Conservation (phyloP, 2,888 invertebrate genomes). For the Kuschelorhynchus macadamiae region DNA sequence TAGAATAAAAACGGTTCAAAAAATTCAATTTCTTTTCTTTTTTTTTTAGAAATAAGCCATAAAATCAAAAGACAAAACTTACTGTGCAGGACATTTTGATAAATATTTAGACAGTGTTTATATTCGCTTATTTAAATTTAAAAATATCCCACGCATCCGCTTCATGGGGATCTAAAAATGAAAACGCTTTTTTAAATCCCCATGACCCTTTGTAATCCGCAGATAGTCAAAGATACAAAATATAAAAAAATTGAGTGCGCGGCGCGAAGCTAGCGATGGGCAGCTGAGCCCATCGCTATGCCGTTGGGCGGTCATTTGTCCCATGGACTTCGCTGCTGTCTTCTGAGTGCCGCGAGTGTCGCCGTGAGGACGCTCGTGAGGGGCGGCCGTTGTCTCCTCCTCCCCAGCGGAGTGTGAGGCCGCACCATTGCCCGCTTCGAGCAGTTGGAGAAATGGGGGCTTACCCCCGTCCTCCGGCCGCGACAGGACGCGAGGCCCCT, state of each 20-base stretch:
- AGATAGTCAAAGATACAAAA: neutral
- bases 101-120: too few species aligned
- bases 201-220: neutral
- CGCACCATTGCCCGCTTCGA: conserved; percentile 98
- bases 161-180: neutral
- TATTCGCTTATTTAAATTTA: too few species aligned
- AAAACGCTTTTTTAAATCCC: neutral
- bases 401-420: conserved; percentile 69
- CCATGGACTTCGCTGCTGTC: conserved; percentile 1
- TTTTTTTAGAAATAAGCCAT: too few species aligned
- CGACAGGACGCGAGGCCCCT: conserved; percentile 93
- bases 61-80: too few species aligned
- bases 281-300: conserved; percentile 29
- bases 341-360: conserved; percentile 13
- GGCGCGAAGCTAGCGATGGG: conserved; percentile 28
- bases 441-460: conserved; percentile 98
- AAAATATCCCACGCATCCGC: neutral
- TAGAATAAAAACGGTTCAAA: too few species aligned
- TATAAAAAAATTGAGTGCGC: conserved; percentile 17
- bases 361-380: conserved; percentile 72
- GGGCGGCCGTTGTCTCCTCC: conserved; percentile 75
- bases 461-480: conserved; percentile 97
- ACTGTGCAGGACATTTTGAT: too few species aligned
- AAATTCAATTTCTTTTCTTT: too few species aligned
- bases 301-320: conserved; percentile 15